phyloP scores from a whole-genome alignment of 2,888 invertebrate genomes.

The Fissipunctia ypsillon region DNA sequence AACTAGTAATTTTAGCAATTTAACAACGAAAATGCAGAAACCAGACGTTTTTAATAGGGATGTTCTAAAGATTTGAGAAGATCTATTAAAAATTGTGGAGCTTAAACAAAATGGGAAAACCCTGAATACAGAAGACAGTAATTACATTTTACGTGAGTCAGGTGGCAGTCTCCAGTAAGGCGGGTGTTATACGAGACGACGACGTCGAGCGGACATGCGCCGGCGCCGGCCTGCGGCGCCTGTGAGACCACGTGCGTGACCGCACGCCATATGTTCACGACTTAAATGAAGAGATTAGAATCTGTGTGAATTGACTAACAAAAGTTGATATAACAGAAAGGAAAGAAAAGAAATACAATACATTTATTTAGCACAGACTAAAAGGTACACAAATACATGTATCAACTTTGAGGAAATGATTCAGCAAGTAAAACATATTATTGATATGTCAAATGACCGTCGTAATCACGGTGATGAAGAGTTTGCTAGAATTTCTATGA shows the following conservation, averaged over 20 bases:
- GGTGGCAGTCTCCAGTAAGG: conserved; percentile 35
- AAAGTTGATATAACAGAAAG: too few species aligned
- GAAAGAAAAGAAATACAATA: too few species aligned
- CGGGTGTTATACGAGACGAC: conserved; percentile 44
- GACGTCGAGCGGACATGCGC: conserved; percentile 37
- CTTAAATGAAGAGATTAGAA: conserved; percentile 7
- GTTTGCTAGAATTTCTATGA: not conserved
- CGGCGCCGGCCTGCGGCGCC: conserved; percentile 50
- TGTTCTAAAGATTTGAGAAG: too few species aligned
- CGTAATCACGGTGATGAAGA: not conserved
- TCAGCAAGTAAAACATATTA: too few species aligned
- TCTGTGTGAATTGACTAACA: too few species aligned
- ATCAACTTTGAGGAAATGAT: too few species aligned
- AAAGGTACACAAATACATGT: too few species aligned
- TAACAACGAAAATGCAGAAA: too few species aligned
- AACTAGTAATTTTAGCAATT: too few species aligned
- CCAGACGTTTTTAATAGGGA: too few species aligned
- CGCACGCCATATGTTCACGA: conserved; percentile 48
- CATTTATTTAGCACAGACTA: too few species aligned
- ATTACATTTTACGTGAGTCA: not conserved
- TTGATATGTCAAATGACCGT: not conserved
- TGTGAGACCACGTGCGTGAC: conserved; percentile 60
- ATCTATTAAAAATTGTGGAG: too few species aligned
- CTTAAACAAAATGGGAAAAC: not conserved
- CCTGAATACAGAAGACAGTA: not conserved